Evolutionary conservation across 2,888 invertebrate species (phyloP).

Genomic region (Mythimna impura): DNA sequence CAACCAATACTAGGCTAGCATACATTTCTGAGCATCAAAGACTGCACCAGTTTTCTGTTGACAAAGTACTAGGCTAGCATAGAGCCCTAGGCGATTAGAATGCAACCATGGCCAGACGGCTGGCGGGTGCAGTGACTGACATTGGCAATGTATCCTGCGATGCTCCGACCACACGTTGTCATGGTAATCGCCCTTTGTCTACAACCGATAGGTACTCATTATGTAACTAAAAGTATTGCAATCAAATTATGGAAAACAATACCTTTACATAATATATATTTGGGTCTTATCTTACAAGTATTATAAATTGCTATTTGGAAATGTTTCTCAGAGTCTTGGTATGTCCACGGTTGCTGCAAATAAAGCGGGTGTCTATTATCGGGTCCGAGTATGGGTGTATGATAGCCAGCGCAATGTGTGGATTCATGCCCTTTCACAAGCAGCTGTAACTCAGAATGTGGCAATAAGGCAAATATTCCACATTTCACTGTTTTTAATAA

Average conservation of each 20-base stretch:
- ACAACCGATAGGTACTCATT: background rate
- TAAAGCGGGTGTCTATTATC: too few relatives aligned
- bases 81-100: background rate
- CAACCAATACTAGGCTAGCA: background rate
- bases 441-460: constrained; percentile 6
- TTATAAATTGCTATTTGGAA: too few relatives aligned
- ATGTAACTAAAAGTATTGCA: background rate
- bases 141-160: constrained; percentile 36
- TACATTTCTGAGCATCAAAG: background rate
- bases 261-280: too few relatives aligned
- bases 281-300: too few relatives aligned
- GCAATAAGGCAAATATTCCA: constrained; percentile 18
- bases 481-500: constrained; percentile 36
- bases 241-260: constrained; percentile 8
- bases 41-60: background rate
- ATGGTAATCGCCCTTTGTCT: constrained; percentile 39
- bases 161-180: constrained; percentile 27
- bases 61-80: constrained; percentile 6
- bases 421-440: constrained; percentile 1
- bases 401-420: too few relatives aligned
- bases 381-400: too few relatives aligned
- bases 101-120: background rate
- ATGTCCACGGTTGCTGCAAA: too few relatives aligned
- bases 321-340: too few relatives aligned
- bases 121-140: constrained; percentile 30